Evolutionary conservation across 92 coral and sea anemone genomes (phyloP), one percentile per base, ranked within the genome.

Genomic region (Actinernus sp.): DNA sequence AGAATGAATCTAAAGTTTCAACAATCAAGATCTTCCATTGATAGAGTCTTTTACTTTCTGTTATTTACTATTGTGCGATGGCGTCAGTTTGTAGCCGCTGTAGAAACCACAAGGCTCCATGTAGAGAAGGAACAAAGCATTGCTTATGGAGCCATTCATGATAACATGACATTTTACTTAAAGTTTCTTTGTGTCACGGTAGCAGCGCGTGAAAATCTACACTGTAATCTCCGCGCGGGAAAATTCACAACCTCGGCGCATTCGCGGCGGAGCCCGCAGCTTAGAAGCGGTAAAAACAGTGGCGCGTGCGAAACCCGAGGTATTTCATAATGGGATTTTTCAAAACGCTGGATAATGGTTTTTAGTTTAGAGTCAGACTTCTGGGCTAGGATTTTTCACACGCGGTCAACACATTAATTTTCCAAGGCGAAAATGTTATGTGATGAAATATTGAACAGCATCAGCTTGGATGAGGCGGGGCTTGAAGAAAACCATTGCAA

Each of bases 381-480:
- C 17, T 24, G 36, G 55, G 44, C 59, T 31, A 14, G 33, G 31
- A 33, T 23, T 36, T 20, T 48, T 36, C 26, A 21, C 29, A 58
- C 34, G 64, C 64, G 64, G 64, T 63, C 71, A 47, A 31, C 57
- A 23, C 80, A 83, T 75, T 69, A 75, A 67, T 60, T 83, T 83
- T 76, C 43, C 58, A 49, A 65, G 63, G 52, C 49, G 31, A 37
- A 64, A 84, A 84, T 85, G 96, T 89, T 89, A 79, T 53, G 76
- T 73, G 67, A 82, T 89, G 55, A 80, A 89, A 89, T 67, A 85
- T 84, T 89, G 86, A 89, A 74, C 29, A 75, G 83, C 73, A 31
- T 84, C 55, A 49, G 72, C 37, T 34, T 48, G 40, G 28, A 46
- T 14, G 31, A 49, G 72, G 72, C 72, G 72, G 32, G 68, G 29